Evolutionary conservation across 2,888 invertebrate genomes (phyloP).

Genomic region (Cephus rjabovi): DNA sequence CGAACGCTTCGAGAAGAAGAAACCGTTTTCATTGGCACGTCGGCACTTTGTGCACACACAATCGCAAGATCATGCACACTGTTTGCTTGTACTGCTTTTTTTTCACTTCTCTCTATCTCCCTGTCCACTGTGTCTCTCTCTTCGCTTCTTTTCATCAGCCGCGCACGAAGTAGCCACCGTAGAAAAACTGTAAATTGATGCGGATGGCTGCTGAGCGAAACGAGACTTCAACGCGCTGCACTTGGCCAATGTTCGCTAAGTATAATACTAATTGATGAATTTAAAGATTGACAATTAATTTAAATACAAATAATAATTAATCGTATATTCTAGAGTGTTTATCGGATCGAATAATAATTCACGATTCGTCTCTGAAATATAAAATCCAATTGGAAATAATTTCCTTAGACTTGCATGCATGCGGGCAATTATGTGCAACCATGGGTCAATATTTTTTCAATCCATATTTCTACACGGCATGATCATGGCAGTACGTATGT

Average conservation of each 20-base stretch:
- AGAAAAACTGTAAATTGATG: conserved; percentile 60
- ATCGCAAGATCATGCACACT: conserved; percentile 61
- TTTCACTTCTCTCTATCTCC: conserved; percentile 9
- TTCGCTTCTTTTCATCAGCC: conserved; percentile 6
- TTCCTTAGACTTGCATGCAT: not conserved
- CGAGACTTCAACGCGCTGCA: conserved; percentile 31
- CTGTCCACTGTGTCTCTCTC: not conserved
- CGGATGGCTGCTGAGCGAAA: conserved; percentile 46
- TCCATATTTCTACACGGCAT: not conserved
- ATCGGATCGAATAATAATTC: not conserved
- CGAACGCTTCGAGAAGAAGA: conserved; percentile 16
- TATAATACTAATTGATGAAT: not conserved
- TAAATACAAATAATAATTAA: not conserved
- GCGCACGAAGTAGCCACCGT: conserved; percentile 27
- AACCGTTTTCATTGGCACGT: conserved; percentile 57
- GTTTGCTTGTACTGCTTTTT: conserved; percentile 39
- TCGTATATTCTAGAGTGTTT: not conserved
- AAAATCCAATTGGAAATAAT: not conserved
- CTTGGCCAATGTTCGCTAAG: not conserved
- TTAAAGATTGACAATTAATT: not conserved
- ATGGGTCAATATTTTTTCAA: not conserved
- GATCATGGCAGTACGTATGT: not conserved
- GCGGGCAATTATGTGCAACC: not conserved
- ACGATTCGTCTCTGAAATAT: not conserved
- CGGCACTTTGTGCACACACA: conserved; percentile 61